Percentiles rank a stretch among this genome's conserved stretches.
Evolutionary conservation across 2,888 invertebrate species (phyloP).

Genomic region (Caenorhabditis auriculariae): DNA sequence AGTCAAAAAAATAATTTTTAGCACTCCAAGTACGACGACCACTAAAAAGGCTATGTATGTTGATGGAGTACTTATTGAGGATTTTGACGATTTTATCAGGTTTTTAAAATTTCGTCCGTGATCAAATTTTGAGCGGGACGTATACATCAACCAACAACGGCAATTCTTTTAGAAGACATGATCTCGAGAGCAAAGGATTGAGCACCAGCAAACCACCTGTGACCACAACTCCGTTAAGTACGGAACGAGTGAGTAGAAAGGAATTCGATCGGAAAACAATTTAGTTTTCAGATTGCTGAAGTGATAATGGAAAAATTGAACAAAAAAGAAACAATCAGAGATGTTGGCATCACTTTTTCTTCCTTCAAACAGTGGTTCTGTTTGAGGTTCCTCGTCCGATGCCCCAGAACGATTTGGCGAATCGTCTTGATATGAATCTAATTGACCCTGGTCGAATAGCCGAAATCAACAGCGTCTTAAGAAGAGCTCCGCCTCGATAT

Average conservation of each 20-base stretch:
- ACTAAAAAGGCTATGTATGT: slow-evolving; percentile 29
- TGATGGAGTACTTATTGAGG: slow-evolving; percentile 32
- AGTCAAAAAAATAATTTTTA: slow-evolving; percentile 4
- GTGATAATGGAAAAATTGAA: slow-evolving; percentile 23
- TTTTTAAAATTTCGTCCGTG: neutral
- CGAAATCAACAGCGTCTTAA: slow-evolving; percentile 35
- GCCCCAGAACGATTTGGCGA: slow-evolving; percentile 19
- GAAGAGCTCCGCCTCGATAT: slow-evolving; percentile 41
- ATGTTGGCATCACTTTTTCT: neutral
- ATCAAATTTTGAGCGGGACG: too few species aligned
- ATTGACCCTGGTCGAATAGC: slow-evolving; percentile 37
- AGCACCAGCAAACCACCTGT: slow-evolving; percentile 26
- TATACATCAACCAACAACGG: too few species aligned
- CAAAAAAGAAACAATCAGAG: neutral
- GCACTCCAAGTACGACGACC: slow-evolving; percentile 24
- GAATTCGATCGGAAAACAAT: neutral
- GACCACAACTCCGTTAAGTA: slow-evolving; percentile 16
- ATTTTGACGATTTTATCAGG: slow-evolving; percentile 35
- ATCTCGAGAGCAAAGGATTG: slow-evolving; percentile 29
- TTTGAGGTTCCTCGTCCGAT: too few species aligned
- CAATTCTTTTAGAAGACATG: slow-evolving; percentile 16
- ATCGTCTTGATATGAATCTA: slow-evolving; percentile 27
- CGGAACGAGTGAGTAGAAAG: slow-evolving; percentile 5
- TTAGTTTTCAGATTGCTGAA: slow-evolving; percentile 17
- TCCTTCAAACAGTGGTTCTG: too few species aligned